Evolutionary conservation across 2,797 vertebrate species (phyloP).

Genomic region (Apodemus agrarius): DNA sequence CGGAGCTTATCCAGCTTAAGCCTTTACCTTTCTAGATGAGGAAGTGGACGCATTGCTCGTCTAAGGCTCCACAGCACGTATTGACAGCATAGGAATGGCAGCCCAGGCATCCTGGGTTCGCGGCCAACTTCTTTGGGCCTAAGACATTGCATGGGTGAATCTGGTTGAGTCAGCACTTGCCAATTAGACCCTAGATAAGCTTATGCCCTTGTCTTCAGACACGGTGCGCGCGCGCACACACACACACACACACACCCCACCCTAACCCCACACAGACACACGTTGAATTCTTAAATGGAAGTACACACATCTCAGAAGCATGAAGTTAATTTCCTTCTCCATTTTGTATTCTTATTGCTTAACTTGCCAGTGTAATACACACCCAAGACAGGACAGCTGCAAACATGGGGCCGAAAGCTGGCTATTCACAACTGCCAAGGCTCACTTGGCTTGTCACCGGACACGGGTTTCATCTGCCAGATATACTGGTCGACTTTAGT

Average conservation of each 20-base stretch:
- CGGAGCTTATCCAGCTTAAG: not conserved
- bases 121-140: not conserved
- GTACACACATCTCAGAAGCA: conserved; percentile 10
- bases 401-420: not conserved
- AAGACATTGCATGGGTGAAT: not conserved
- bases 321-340: conserved; percentile 19
- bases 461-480: not conserved
- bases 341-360: not conserved
- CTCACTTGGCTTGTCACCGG: not conserved
- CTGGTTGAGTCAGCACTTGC: not conserved
- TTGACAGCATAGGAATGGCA: not conserved
- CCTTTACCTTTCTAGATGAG: conserved; percentile 14
- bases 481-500: not conserved
- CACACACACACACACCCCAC: not conserved
- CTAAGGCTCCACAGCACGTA: not conserved
- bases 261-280: too few species aligned
- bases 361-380: conserved; percentile 32
- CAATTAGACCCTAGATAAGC: not conserved
- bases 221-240: not conserved
- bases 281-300: not conserved
- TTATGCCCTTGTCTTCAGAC: not conserved
- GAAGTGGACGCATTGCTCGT: not conserved
- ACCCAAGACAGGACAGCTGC: not conserved
- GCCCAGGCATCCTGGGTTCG: not conserved
- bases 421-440: not conserved